Evolutionary conservation across 2,797 vertebrate species (phyloP).

Genomic region (Garrulus glandarius): DNA sequence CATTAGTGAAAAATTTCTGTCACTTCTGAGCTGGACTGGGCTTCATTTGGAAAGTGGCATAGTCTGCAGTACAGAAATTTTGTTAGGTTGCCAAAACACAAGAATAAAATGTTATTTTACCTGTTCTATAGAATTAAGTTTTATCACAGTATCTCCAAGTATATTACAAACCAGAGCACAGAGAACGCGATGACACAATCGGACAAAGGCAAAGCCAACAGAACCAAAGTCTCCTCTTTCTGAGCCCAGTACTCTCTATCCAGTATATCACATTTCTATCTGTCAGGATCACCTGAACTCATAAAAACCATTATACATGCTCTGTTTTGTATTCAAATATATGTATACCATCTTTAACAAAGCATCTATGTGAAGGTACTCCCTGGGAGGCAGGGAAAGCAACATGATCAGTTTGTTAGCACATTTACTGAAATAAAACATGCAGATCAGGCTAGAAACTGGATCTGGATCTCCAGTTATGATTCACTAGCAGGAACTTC

Average conservation of each 20-base stretch:
- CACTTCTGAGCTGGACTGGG: background rate
- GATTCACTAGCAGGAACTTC: background rate
- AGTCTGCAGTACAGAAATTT: background rate
- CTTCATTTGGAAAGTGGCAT: background rate
- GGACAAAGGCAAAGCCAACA: background rate
- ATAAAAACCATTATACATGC: background rate
- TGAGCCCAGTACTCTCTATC: background rate
- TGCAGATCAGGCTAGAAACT: background rate
- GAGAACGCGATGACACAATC: background rate
- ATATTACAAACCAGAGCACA: background rate
- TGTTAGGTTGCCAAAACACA: background rate
- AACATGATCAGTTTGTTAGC: background rate
- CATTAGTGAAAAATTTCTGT: background rate
- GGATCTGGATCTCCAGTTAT: background rate
- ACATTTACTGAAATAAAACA: background rate
- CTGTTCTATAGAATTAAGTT: background rate
- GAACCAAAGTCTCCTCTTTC: background rate
- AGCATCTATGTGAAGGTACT: background rate
- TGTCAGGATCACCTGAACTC: background rate
- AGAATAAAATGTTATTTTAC: background rate
- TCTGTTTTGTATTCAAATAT: background rate
- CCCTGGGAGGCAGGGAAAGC: background rate
- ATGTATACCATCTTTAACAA: background rate
- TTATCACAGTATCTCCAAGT: background rate
- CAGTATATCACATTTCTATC: background rate